Evolutionary conservation across 2,888 invertebrate genomes (phyloP), one percentile per base, ranked within the genome.

Genomic region (Dinocampus coccinellae): DNA sequence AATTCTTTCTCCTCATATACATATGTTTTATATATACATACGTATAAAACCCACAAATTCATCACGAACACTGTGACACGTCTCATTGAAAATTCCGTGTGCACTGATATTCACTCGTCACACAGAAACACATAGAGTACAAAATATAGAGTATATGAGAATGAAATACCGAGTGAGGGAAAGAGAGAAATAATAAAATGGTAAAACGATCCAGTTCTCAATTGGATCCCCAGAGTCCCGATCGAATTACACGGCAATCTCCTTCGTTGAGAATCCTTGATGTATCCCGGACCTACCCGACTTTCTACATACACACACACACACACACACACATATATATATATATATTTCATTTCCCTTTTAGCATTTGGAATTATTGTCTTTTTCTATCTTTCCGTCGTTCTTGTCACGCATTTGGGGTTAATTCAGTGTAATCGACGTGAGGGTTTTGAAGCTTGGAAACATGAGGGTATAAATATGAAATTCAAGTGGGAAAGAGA

Each of bases 401-500:
- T 33, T 22, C 55, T 58, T 67, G 42, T 66, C 75, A 72, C 63
- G 68, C 68, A 66, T 73, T 77, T 72, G 75, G 62, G 78, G 78
- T 80, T 84, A 81, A 84, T 84, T 81, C 78, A 77, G 73, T 75
- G 78, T 82, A 82, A 82, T 80, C 77, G 80, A 80, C 79, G 77
- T 77, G 72, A 74, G 74, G 72, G 65, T 69, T 68, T 65, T 9
- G 47, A n/a, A 47, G 16, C 47, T 47, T n/a, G 16, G 58, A 42
- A 47, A 47, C 58, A 58, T 66, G 70, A 77, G 74, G 73, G 73
- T 33, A 13, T 58, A 58, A 33, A 29, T 11, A 29, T 7, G 53
- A 53, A 16, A 53, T 9, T n/a, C 9, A 20, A 16, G 20, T 10
- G 10, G 53, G 10, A 20, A 53, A 20, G 4, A 20, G 10, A n/a